A percentile compares a stretch with the other conserved stretches of the same genome.
Conservation (phyloP, 1,140 invertebrate genomes). For the Cheumatopsyche charites region DNA sequence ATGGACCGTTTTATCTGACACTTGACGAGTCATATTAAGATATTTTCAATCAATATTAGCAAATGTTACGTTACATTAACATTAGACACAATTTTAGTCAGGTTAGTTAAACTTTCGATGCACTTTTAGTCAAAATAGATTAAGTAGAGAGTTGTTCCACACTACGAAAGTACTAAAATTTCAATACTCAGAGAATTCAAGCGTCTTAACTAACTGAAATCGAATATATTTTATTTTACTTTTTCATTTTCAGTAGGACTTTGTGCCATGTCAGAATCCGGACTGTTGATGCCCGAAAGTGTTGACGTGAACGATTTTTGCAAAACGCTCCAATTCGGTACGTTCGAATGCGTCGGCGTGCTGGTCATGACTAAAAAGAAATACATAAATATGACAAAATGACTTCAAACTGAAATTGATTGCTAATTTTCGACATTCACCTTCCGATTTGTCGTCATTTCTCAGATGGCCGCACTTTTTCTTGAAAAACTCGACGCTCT, state of each 20-base stretch:
- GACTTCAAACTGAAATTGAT: not conserved
- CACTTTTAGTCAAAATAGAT: no score
- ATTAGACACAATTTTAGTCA: no score
- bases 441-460: slow-evolving; percentile 33
- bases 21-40: no score
- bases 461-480: slow-evolving; percentile 3
- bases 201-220: no score
- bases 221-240: slow-evolving; percentile 47
- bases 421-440: slow-evolving; percentile 19
- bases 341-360: slow-evolving; percentile 56
- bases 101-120: no score
- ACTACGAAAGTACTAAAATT: no score
- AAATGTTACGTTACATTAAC: no score
- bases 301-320: slow-evolving; percentile 56
- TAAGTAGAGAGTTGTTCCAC: no score
- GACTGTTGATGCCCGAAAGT: slow-evolving; percentile 57
- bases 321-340: slow-evolving; percentile 55
- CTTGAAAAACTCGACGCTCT: not conserved
- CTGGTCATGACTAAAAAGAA: slow-evolving; percentile 53
- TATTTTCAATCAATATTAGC: no score
- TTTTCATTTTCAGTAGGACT: slow-evolving; percentile 55
- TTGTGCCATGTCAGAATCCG: slow-evolving; percentile 49
- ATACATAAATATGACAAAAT: not conserved
- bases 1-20: no score
- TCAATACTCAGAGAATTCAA: no score